Conservation (phyloP, 2,113 vertebrate genomes). For the Rhizomys pruinosus region DNA sequence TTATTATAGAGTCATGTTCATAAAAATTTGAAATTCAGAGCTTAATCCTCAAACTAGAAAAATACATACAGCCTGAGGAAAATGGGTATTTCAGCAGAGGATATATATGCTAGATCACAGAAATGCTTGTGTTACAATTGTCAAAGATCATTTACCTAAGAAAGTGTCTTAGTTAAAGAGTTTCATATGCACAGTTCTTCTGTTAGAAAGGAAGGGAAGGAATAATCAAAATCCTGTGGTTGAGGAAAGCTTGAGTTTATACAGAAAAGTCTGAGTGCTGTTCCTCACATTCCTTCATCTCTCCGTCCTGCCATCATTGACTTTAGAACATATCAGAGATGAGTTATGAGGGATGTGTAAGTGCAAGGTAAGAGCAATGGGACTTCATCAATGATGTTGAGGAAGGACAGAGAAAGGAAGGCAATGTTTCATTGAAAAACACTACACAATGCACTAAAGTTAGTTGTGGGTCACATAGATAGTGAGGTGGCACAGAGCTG, state of each 20-base stretch:
- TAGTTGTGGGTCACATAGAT: too few relatives aligned
- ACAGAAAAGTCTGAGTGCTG: background rate
- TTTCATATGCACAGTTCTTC: background rate
- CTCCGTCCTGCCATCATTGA: background rate
- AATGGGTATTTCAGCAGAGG: background rate
- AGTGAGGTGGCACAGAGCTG: background rate
- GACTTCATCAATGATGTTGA: background rate
- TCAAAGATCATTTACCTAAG: background rate
- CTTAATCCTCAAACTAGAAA: background rate
- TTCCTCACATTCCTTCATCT: background rate
- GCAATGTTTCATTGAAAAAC: background rate
- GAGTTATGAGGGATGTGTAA: background rate
- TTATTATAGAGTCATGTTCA: slow-evolving; percentile 12
- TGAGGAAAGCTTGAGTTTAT: background rate
- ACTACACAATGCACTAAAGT: background rate
- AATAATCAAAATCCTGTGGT: background rate
- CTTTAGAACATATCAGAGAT: background rate
- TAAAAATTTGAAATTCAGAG: background rate
- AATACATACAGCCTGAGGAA: background rate
- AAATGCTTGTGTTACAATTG: background rate
- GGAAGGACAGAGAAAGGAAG: background rate
- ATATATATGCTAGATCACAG: slow-evolving; percentile 11
- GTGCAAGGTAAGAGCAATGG: background rate
- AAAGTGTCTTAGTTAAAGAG: background rate
- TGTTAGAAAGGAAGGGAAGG: background rate